Evolutionary conservation across 2,797 vertebrate genomes (phyloP).

Genomic region (Megaceryle alcyon): DNA sequence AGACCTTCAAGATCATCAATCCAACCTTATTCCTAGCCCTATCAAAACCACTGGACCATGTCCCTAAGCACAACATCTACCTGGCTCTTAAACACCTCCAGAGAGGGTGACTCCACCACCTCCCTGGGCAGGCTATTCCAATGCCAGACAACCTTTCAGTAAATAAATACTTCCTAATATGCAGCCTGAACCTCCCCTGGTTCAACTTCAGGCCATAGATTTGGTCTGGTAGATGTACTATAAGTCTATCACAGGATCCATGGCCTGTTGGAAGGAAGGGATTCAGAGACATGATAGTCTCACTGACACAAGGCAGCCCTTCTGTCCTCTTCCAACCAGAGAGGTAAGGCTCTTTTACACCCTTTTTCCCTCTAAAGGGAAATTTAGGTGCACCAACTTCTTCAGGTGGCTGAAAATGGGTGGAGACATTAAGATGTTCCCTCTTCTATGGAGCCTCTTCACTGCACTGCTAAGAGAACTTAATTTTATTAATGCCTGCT

Average conservation of each 20-base stretch:
- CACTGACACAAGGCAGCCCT: fast-evolving
- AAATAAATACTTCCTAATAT: too few species aligned
- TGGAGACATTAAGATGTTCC: not conserved
- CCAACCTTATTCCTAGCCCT: too few species aligned
- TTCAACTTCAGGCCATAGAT: too few species aligned
- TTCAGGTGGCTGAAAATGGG: not conserved
- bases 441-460: not conserved
- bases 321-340: not conserved
- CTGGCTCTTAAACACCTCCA: too few species aligned
- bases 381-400: not conserved
- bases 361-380: not conserved
- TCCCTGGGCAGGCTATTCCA: too few species aligned
- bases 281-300: not conserved
- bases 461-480: fast-evolving
- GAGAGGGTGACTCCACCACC: too few species aligned
- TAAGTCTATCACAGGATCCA: fast-evolving
- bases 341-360: not conserved
- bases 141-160: too few species aligned
- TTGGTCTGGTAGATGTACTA: not conserved
- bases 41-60: too few species aligned
- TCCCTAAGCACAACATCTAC: too few species aligned
- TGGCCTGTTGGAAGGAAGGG: not conserved
- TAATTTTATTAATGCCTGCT: not conserved
- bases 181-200: too few species aligned
- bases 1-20: too few species aligned